phyloP scores from a whole-genome alignment of 2,888 invertebrate genomes.

The Folsomia manolachei region DNA sequence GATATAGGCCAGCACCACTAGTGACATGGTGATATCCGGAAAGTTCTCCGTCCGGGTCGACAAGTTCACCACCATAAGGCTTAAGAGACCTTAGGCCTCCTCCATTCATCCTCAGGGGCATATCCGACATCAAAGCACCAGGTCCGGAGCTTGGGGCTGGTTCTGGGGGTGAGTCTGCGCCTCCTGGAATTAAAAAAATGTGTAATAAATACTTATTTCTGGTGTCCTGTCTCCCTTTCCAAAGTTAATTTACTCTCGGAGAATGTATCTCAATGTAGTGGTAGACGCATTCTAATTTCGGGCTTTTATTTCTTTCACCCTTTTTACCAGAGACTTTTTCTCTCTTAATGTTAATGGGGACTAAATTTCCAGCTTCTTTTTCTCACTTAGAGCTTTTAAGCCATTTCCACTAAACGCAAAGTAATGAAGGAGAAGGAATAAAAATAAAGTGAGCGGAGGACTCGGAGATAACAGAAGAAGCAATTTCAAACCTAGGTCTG shows the following conservation, averaged over 20 bases:
- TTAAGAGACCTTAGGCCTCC: conserved; percentile 47
- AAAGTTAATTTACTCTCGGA: conserved; percentile 6
- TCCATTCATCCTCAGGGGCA: conserved; percentile 50
- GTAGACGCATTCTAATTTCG: background rate
- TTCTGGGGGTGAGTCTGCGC: conserved; percentile 49
- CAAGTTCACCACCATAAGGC: conserved; percentile 46
- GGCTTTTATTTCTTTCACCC: conserved; percentile 10
- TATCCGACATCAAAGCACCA: conserved; percentile 34
- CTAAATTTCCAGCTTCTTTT: conserved; percentile 17
- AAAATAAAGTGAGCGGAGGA: background rate
- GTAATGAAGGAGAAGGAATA: background rate
- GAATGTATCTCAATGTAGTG: no score
- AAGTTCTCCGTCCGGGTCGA: conserved; percentile 40
- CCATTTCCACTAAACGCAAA: conserved; percentile 4
- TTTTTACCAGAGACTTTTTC: background rate
- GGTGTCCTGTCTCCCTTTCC: background rate
- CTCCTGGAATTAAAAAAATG: conserved; percentile 33
- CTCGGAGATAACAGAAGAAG: background rate
- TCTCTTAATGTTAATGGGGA: conserved; percentile 20
- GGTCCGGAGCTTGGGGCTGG: conserved; percentile 46
- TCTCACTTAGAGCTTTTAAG: background rate
- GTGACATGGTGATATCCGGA: conserved; percentile 47
- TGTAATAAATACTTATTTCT: background rate
- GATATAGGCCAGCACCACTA: conserved; percentile 47
- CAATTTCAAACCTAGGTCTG: no score